Evolutionary conservation across 2,888 invertebrate genomes (phyloP).

Genomic region (Hirtodrosophila duncani): DNA sequence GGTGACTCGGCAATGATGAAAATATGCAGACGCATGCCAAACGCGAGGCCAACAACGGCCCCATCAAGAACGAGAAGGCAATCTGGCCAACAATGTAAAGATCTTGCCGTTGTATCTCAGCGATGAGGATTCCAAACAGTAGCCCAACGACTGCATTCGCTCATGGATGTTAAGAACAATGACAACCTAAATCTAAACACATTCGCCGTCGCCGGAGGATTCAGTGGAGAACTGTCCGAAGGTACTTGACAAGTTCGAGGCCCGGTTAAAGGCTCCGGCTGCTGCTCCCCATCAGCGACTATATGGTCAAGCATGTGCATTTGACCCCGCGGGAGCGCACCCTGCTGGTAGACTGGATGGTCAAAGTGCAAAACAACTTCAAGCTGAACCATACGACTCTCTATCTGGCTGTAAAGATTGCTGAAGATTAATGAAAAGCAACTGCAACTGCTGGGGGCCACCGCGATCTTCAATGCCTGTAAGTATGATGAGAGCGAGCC

Average conservation of each 20-base stretch:
- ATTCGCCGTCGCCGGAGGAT: slow-evolving; percentile 61
- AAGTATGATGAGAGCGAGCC: slow-evolving; percentile 98
- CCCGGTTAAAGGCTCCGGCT: slow-evolving; percentile 37
- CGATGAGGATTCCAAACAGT: slow-evolving; percentile 63
- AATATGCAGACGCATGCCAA: slow-evolving; percentile 80
- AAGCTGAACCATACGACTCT: slow-evolving; percentile 99
- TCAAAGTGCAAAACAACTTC: slow-evolving; percentile 97
- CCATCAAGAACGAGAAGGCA: slow-evolving; percentile 87
- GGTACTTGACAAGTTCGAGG: slow-evolving; percentile 44
- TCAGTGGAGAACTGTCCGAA: slow-evolving; percentile 46
- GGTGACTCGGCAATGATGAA: slow-evolving; percentile 69
- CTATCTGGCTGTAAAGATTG: slow-evolving; percentile 96
- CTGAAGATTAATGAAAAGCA: slow-evolving; percentile 92
- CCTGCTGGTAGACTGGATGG: slow-evolving; percentile 98
- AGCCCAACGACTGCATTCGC: slow-evolving; percentile 57
- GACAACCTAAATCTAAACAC: slow-evolving; percentile 62
- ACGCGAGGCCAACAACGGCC: slow-evolving; percentile 89
- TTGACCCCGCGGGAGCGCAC: slow-evolving; percentile 93
- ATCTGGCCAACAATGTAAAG: slow-evolving; percentile 86
- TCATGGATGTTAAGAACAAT: slow-evolving; percentile 60
- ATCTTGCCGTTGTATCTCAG: slow-evolving; percentile 58
- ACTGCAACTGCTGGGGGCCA: slow-evolving; percentile 94
- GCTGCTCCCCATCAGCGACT: slow-evolving; percentile 83
- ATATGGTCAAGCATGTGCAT: slow-evolving; percentile 88
- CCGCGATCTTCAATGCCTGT: slow-evolving; percentile 94